phyloP scores from a whole-genome alignment of 2,797 vertebrate genomes.

The Alcedo atthis region DNA sequence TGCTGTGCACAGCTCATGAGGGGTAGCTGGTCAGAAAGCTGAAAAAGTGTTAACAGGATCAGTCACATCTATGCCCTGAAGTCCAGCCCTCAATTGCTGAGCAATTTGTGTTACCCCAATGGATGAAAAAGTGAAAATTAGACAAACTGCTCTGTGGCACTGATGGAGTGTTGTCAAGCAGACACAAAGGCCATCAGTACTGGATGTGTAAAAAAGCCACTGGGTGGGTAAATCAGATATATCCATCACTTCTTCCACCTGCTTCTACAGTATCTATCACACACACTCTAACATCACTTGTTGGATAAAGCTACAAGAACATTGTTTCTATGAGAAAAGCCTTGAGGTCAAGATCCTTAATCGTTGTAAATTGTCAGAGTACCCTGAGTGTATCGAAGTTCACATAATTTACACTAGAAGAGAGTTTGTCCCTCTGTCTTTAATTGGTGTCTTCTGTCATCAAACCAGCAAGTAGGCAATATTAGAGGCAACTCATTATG shows the following conservation, averaged over 20 bases:
- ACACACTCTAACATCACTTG: rapidly evolving
- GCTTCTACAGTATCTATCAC: neutral
- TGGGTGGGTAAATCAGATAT: neutral
- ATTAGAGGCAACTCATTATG: neutral
- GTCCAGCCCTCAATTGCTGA: neutral
- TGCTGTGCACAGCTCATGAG: neutral
- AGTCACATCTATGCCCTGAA: neutral
- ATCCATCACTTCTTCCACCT: neutral
- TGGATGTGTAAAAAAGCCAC: neutral
- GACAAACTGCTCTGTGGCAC: neutral
- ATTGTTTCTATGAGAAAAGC: neutral
- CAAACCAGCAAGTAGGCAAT: neutral
- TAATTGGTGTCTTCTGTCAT: neutral
- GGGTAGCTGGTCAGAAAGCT: neutral
- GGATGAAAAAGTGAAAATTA: neutral
- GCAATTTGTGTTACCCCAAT: neutral
- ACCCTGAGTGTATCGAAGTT: neutral
- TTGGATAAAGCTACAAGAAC: neutral
- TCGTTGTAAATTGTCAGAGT: neutral
- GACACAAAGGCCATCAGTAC: neutral
- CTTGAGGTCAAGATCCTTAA: neutral
- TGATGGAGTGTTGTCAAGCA: neutral
- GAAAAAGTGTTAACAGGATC: neutral
- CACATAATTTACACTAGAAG: neutral
- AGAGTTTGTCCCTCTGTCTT: neutral